Conservation (phyloP, 2,888 invertebrate genomes). For the Synanthedon andrenaeformis region DNA sequence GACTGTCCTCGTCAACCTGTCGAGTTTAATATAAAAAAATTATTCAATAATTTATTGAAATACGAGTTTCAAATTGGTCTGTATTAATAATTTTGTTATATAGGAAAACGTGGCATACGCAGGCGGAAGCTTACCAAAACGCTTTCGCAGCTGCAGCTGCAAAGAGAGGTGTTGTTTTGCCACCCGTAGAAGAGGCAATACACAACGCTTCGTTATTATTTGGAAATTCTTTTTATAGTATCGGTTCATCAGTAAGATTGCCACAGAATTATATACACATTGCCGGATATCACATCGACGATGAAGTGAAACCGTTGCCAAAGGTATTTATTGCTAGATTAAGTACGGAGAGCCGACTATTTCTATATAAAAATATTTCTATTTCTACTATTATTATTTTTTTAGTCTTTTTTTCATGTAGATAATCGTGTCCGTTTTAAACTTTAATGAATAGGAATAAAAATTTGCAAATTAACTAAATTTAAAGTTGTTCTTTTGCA, state of each 20-base stretch:
- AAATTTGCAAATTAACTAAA: background rate
- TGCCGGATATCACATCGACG: constrained; percentile 41
- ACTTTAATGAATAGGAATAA: background rate
- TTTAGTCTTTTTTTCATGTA: no score
- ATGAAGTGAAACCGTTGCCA: constrained; percentile 27
- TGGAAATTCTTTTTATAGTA: constrained; percentile 36
- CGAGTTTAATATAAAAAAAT: no score
- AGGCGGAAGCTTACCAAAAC: background rate
- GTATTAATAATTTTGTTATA: background rate
- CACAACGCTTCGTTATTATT: constrained; percentile 37
- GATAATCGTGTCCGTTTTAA: background rate
- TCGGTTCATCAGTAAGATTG: constrained; percentile 20
- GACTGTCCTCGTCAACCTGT: no score
- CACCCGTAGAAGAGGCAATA: constrained; percentile 21
- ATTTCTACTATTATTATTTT: no score
- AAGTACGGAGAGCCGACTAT: background rate
- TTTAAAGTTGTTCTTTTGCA: no score
- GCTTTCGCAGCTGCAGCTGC: constrained; percentile 17
- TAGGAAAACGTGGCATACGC: background rate
- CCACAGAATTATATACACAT: constrained; percentile 36
- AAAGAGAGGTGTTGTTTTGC: constrained; percentile 24
- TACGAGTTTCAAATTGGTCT: no score
- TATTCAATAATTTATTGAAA: no score
- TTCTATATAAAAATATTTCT: no score
- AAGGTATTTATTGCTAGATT: constrained; percentile 14